Conservation (phyloP, 2,888 invertebrate genomes). For the Lysandra coridon region DNA sequence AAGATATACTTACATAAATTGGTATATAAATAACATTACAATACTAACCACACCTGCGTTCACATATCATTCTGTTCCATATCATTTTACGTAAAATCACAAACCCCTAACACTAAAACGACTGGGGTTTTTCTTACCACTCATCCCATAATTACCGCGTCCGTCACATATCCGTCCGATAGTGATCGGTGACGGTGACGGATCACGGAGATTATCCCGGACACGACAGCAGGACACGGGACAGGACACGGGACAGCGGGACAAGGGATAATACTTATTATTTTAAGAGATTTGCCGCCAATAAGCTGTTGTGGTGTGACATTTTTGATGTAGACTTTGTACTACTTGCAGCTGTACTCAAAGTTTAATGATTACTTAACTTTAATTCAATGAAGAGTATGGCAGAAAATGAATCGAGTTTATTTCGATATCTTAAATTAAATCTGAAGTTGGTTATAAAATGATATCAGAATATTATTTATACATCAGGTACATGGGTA, state of each 20-base stretch:
- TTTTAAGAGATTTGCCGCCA: conserved; percentile 15
- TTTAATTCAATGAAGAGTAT: too few relatives aligned
- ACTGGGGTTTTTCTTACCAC: neutral
- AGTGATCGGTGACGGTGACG: conserved; percentile 38
- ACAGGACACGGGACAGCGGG: neutral
- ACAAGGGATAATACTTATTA: conserved; percentile 16
- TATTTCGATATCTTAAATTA: too few relatives aligned
- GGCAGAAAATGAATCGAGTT: too few relatives aligned
- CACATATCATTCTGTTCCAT: neutral
- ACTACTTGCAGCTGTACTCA: neutral
- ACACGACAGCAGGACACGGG: conserved; percentile 11
- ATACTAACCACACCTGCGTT: too few relatives aligned
- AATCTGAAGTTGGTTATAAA: too few relatives aligned
- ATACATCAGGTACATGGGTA: too few relatives aligned
- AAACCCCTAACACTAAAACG: neutral
- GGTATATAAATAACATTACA: too few relatives aligned
- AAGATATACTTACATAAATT: too few relatives aligned
- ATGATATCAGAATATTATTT: too few relatives aligned
- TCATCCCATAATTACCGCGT: conserved; percentile 4
- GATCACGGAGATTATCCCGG: conserved; percentile 37
- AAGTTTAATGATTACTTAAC: too few relatives aligned
- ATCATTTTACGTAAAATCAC: neutral
- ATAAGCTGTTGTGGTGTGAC: neutral
- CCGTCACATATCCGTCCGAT: conserved; percentile 11
- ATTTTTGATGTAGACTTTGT: neutral